A percentile compares a stretch with the other conserved stretches of the same genome.
Evolutionary conservation across 2,888 invertebrate genomes (phyloP).

Genomic region (Margaritifera margaritifera): DNA sequence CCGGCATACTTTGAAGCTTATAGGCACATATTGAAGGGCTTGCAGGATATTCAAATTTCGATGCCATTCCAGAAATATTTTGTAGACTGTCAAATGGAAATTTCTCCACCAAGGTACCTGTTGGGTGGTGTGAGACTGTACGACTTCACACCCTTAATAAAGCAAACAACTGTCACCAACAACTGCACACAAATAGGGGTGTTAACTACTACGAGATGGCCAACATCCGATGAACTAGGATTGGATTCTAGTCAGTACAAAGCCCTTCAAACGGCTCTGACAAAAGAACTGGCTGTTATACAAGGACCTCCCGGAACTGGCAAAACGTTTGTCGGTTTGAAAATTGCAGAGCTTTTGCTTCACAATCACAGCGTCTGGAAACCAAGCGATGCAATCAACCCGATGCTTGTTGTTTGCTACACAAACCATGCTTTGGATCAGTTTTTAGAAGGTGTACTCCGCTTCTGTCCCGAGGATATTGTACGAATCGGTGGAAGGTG

Average conservation of each 20-base stretch:
- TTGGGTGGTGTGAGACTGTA: conserved; percentile 19
- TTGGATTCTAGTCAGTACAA: conserved; percentile 56
- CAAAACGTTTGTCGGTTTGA: conserved; percentile 86
- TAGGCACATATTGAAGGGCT: conserved; percentile 81
- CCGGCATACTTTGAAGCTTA: conserved; percentile 89
- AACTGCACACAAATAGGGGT: conserved; percentile 5
- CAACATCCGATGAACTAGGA: conserved; percentile 23
- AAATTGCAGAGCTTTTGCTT: conserved; percentile 80
- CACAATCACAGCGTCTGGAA: conserved; percentile 76
- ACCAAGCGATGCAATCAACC: conserved; percentile 21
- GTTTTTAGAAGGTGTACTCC: conserved; percentile 63
- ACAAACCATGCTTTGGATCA: conserved; percentile 72
- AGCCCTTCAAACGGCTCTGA: conserved; percentile 63
- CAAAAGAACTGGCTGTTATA: conserved; percentile 68
- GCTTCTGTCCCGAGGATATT: conserved; percentile 46
- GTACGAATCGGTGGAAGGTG: conserved; percentile 68
- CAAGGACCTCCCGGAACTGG: conserved; percentile 89
- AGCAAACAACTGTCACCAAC: too few relatives aligned
- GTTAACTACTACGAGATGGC: conserved; percentile 44
- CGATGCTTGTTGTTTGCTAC: conserved; percentile 70
- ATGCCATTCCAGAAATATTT: conserved; percentile 57
- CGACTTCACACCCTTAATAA: conserved; percentile 17
- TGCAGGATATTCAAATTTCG: conserved; percentile 77
- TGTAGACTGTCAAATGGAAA: conserved; percentile 41
- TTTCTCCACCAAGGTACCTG: conserved; percentile 49